phyloP scores from a whole-genome alignment of 2,113 vertebrate genomes.

The Chrysemys picta region DNA sequence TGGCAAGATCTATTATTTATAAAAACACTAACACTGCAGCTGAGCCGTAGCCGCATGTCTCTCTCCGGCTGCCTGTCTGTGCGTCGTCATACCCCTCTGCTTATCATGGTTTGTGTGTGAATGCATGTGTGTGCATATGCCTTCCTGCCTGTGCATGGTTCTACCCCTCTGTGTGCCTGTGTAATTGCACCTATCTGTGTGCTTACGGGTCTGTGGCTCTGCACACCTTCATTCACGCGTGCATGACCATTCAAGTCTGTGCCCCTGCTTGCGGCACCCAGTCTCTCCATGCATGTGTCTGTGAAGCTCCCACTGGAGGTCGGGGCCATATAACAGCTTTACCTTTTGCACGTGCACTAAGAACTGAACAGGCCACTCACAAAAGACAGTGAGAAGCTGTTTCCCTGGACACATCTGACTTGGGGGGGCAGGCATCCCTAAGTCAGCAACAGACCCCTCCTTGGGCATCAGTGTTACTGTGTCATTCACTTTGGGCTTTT shows the following conservation, averaged over 20 bases:
- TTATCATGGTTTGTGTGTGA: not conserved
- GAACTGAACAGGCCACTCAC: not conserved
- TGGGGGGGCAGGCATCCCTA: not conserved
- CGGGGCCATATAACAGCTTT: not conserved
- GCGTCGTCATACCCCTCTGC: not conserved
- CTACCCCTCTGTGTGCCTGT: rapidly evolving
- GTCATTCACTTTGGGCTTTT: not conserved
- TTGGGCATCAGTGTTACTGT: not conserved
- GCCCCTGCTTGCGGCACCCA: rapidly evolving
- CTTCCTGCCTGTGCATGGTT: not conserved
- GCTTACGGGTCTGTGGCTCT: conserved; percentile 7
- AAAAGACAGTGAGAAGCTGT: not conserved
- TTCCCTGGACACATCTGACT: not conserved
- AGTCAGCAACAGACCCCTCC: not conserved
- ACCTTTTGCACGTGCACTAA: not conserved
- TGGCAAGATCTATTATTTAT: not conserved
- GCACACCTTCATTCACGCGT: conserved; percentile 33
- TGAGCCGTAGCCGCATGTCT: not conserved
- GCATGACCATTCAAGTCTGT: not conserved
- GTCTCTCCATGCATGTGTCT: not conserved
- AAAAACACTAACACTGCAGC: not conserved
- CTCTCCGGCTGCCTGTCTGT: not conserved
- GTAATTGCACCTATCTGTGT: not conserved
- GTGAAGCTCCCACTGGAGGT: not conserved
- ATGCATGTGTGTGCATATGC: not conserved